Conservation (phyloP, 2,113 vertebrate species). For the Anoplopoma fimbria region DNA sequence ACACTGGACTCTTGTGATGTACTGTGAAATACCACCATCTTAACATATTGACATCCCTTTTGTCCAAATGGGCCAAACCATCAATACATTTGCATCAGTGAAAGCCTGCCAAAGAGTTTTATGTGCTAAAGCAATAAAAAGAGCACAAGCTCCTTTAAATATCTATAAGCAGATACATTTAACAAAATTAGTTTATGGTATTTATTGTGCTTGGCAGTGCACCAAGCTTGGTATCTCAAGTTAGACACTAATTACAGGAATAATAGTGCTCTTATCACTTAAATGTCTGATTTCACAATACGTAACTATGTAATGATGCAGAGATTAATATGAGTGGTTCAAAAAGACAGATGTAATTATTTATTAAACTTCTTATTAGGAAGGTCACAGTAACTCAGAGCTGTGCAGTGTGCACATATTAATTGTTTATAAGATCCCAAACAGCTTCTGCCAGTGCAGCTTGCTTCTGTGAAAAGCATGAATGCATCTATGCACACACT, state of each 20-base stretch:
- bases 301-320: not conserved
- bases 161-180: slow-evolving; percentile 20
- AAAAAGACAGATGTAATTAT: not conserved
- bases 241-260: not conserved
- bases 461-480: not conserved
- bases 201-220: slow-evolving; percentile 10
- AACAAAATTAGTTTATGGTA: slow-evolving; percentile 1
- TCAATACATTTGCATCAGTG: slow-evolving; percentile 16
- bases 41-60: not conserved
- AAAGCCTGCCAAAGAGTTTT: slow-evolving; percentile 18
- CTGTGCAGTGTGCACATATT: not conserved
- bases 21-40: not conserved
- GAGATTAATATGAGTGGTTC: not conserved
- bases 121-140: slow-evolving; percentile 23
- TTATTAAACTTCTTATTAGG: not conserved
- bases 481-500: not conserved
- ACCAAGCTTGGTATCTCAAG: not conserved
- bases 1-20: not conserved
- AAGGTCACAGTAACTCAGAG: not conserved
- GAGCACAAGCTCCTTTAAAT: slow-evolving; percentile 19
- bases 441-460: not conserved
- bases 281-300: not conserved
- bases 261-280: not conserved
- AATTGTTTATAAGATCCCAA: not conserved
- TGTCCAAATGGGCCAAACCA: slow-evolving; percentile 19